Conservation (phyloP, 1,140 invertebrate genomes). For the Araneus ventricosus region DNA sequence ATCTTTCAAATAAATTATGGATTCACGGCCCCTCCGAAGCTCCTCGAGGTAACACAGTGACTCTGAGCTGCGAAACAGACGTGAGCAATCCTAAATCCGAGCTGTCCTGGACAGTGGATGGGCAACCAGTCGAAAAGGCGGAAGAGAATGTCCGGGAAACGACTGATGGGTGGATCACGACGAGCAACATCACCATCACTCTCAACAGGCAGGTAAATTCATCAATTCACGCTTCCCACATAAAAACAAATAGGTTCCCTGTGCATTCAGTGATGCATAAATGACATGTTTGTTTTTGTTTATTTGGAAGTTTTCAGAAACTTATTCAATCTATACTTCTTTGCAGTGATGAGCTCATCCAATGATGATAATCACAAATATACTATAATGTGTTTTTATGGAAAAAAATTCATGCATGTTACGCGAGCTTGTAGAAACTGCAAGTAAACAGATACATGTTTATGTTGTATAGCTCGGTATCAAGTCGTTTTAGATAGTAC, state of each 20-base stretch:
- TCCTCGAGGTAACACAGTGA: slow-evolving; percentile 89
- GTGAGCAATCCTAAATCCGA: slow-evolving; percentile 94
- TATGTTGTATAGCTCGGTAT: too few species aligned
- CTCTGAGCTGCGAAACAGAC: slow-evolving; percentile 90
- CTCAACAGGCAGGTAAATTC: slow-evolving; percentile 78
- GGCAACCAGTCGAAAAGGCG: slow-evolving; percentile 78
- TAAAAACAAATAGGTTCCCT: slow-evolving; percentile 43
- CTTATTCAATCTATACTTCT: background rate
- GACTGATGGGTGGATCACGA: slow-evolving; percentile 91
- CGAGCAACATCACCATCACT: slow-evolving; percentile 90
- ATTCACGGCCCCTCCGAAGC: slow-evolving; percentile 93
- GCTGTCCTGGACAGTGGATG: slow-evolving; percentile 93
- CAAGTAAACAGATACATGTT: too few species aligned
- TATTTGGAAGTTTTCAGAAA: background rate
- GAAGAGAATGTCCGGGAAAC: slow-evolving; percentile 54
- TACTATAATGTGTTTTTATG: too few species aligned
- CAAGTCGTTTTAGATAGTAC: too few species aligned
- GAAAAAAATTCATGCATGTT: too few species aligned
- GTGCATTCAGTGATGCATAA: background rate
- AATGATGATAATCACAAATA: too few species aligned
- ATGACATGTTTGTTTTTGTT: background rate
- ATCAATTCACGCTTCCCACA: slow-evolving; percentile 80
- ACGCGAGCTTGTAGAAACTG: too few species aligned
- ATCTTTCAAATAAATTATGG: slow-evolving; percentile 91
- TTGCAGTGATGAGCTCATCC: too few species aligned